Evolutionary conservation across 2,113 vertebrate genomes (phyloP).

Genomic region (Sciurus niger): DNA sequence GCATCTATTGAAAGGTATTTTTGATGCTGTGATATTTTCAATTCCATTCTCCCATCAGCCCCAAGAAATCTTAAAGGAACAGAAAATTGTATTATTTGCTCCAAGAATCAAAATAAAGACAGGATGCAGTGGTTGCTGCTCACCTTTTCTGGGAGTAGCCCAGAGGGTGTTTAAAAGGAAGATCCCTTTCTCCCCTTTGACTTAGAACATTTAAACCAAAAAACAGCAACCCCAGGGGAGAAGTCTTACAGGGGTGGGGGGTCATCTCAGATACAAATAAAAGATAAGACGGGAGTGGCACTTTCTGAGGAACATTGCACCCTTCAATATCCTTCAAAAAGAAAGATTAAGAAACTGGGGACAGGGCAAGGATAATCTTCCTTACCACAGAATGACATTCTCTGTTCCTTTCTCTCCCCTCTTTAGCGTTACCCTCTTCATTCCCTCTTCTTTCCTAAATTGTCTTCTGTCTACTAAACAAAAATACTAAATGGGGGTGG

Average conservation of each 20-base stretch:
- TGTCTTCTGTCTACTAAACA: constrained; percentile 44
- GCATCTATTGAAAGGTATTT: not conserved
- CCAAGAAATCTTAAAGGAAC: constrained; percentile 31
- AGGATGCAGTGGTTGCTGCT: constrained; percentile 69
- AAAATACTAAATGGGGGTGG: not conserved
- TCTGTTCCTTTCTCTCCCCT: not conserved
- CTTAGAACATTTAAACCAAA: constrained; percentile 65
- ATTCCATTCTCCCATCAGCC: constrained; percentile 39
- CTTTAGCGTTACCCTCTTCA: not conserved
- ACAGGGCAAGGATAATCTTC: rapidly evolving
- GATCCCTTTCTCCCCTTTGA: constrained; percentile 75
- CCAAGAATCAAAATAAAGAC: constrained; percentile 73
- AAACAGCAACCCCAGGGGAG: constrained; percentile 35
- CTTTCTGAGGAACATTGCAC: not conserved
- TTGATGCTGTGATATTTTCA: constrained; percentile 30
- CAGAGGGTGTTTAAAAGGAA: constrained; percentile 82
- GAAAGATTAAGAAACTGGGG: not conserved
- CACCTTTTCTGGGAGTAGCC: constrained; percentile 77
- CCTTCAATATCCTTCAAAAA: not conserved
- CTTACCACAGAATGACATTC: rapidly evolving
- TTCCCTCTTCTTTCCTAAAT: constrained; percentile 20
- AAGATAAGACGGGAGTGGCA: constrained; percentile 5
- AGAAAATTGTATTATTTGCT: constrained; percentile 68
- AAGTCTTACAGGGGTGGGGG: not conserved
- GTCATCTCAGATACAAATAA: constrained; percentile 35